Conservation (phyloP, 2,113 vertebrate species). For the Antechinus stuartii region DNA sequence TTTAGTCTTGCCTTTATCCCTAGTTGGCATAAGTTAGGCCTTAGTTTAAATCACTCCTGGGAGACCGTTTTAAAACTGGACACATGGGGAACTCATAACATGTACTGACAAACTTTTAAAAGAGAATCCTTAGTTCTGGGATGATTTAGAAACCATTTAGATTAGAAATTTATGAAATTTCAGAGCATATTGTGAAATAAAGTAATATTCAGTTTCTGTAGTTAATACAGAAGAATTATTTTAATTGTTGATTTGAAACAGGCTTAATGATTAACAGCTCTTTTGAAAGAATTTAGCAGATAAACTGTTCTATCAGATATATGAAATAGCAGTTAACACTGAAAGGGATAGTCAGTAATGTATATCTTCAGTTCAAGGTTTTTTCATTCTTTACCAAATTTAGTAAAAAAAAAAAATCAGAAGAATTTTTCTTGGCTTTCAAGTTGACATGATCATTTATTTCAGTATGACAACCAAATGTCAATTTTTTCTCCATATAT, state of each 20-base stretch:
- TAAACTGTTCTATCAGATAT: slow-evolving; percentile 10
- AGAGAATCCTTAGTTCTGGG: not conserved
- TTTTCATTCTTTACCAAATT: slow-evolving; percentile 32
- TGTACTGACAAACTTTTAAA: slow-evolving; percentile 35
- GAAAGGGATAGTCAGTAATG: slow-evolving; percentile 30
- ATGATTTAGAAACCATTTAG: slow-evolving; percentile 46
- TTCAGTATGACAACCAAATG: slow-evolving; percentile 24
- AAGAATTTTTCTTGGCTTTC: slow-evolving; percentile 24
- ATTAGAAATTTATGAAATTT: slow-evolving; percentile 44
- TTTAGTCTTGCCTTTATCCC: slow-evolving; percentile 61
- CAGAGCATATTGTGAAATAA: slow-evolving; percentile 50
- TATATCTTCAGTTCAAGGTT: not conserved
- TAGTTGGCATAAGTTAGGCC: slow-evolving; percentile 47
- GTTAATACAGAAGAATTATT: slow-evolving; percentile 17
- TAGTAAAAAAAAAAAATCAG: not conserved
- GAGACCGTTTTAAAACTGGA: not conserved
- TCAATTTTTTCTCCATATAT: slow-evolving; percentile 42
- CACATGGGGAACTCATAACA: slow-evolving; percentile 13
- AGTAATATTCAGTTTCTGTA: slow-evolving; percentile 52
- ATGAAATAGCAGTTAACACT: slow-evolving; percentile 1
- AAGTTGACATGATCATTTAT: not conserved
- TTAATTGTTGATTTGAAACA: slow-evolving; percentile 29
- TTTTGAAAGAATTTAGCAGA: slow-evolving; percentile 10
- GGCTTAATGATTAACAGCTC: not conserved
- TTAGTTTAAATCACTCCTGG: not conserved